phyloP scores from a whole-genome alignment of 2,113 vertebrate genomes.

The Oxyura jamaicensis region DNA sequence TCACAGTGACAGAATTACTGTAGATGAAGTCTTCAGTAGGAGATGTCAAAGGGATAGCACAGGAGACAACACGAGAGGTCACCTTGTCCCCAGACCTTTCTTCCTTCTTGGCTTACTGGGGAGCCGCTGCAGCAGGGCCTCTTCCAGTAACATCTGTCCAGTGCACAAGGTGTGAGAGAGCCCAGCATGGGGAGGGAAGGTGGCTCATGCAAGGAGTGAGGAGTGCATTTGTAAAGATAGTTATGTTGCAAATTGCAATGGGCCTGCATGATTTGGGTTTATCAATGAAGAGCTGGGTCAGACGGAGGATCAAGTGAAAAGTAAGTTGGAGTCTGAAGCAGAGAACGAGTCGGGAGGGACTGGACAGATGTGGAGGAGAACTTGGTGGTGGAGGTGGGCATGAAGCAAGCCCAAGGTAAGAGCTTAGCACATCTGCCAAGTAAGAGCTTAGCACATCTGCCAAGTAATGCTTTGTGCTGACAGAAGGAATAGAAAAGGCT shows the following conservation, averaged over 20 bases:
- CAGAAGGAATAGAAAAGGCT: background rate
- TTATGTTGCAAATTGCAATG: background rate
- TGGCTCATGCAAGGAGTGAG: background rate
- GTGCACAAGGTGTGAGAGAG: rapidly evolving
- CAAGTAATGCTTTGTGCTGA: background rate
- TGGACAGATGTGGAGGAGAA: background rate
- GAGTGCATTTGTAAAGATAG: background rate
- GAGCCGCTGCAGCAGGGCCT: background rate
- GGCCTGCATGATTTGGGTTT: background rate
- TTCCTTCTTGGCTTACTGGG: background rate
- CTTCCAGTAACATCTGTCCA: background rate
- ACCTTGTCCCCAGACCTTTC: background rate
- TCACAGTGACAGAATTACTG: background rate
- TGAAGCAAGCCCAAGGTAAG: background rate
- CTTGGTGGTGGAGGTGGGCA: background rate
- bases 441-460: background rate
- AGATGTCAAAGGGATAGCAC: background rate
- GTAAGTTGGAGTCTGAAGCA: background rate
- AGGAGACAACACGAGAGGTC: background rate
- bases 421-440: background rate
- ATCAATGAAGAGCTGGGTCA: background rate
- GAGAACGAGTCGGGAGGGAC: background rate
- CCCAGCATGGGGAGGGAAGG: background rate
- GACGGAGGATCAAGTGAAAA: background rate
- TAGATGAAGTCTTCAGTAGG: background rate